Evolutionary conservation across 2,888 invertebrate genomes (phyloP).

Genomic region (Lasioglossum figueresi): DNA sequence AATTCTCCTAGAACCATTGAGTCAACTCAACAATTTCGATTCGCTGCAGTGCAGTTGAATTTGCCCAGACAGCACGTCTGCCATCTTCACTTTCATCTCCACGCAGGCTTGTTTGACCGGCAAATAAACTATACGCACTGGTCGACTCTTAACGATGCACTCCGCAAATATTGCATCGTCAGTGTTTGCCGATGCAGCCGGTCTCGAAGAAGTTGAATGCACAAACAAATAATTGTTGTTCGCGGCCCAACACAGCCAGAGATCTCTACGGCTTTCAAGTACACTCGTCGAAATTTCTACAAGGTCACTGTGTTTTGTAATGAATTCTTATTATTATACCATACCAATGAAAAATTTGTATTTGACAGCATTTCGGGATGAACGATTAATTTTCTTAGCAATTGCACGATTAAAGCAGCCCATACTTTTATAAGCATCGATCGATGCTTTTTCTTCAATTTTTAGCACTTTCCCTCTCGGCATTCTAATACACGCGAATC

Average conservation of each 20-base stretch:
- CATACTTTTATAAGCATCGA: too few species aligned
- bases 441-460: too few species aligned
- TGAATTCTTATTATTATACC: too few species aligned
- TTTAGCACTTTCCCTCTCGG: too few species aligned
- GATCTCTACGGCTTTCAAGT: background rate
- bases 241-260: background rate
- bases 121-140: background rate
- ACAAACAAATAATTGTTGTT: background rate
- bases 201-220: background rate
- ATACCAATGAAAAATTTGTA: too few species aligned
- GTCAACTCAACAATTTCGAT: background rate
- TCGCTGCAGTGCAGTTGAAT: background rate
- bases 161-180: background rate
- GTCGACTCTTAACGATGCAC: background rate
- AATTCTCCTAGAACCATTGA: background rate
- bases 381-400: too few species aligned
- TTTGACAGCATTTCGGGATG: too few species aligned
- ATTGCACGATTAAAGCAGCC: too few species aligned
- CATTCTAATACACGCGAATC: too few species aligned
- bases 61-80: background rate
- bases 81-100: background rate
- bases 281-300: too few species aligned
- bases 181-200: background rate
- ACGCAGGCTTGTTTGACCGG: background rate
- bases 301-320: too few species aligned